Percentiles rank a stretch among this genome's conserved stretches.
Evolutionary conservation across 1,140 invertebrate genomes (phyloP).

Genomic region (Drosophila lini): DNA sequence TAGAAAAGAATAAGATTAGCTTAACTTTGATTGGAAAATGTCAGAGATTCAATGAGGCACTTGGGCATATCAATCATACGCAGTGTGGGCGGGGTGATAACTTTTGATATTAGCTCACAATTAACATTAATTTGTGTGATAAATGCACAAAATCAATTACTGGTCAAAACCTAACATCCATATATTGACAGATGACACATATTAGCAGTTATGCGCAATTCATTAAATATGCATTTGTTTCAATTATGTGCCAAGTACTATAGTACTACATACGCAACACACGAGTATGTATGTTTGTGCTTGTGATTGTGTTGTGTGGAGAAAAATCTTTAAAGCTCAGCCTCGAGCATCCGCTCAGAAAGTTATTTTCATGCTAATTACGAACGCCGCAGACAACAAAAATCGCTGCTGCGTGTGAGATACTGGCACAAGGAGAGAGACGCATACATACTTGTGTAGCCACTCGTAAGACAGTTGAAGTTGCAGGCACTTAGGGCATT

Average conservation of each 20-base stretch:
- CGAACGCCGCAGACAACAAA: constrained; percentile 34
- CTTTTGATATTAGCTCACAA: constrained; percentile 71
- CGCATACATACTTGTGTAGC: constrained; percentile 20
- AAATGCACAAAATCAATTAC: constrained; percentile 78
- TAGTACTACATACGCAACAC: background rate
- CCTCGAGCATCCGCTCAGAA: constrained; percentile 30
- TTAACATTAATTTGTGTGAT: constrained; percentile 77
- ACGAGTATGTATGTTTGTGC: background rate
- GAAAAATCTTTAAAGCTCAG: constrained; percentile 60
- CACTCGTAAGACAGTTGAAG: constrained; percentile 56
- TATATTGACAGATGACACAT: constrained; percentile 68
- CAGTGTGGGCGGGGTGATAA: constrained; percentile 21
- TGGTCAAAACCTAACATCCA: constrained; percentile 24
- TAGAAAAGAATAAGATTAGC: background rate
- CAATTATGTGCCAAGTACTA: constrained; percentile 51
- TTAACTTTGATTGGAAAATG: background rate
- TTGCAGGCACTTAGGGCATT: constrained; percentile 71
- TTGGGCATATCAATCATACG: constrained; percentile 44
- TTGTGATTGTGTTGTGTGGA: constrained; percentile 8
- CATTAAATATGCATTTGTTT: constrained; percentile 80
- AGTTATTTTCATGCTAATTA: constrained; percentile 78
- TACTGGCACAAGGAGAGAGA: constrained; percentile 26
- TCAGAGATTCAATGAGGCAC: background rate
- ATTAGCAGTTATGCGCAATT: constrained; percentile 53
- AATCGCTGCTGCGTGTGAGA: constrained; percentile 11